Evolutionary conservation across 2,888 invertebrate species (phyloP).

Genomic region (Daptonema setosum): DNA sequence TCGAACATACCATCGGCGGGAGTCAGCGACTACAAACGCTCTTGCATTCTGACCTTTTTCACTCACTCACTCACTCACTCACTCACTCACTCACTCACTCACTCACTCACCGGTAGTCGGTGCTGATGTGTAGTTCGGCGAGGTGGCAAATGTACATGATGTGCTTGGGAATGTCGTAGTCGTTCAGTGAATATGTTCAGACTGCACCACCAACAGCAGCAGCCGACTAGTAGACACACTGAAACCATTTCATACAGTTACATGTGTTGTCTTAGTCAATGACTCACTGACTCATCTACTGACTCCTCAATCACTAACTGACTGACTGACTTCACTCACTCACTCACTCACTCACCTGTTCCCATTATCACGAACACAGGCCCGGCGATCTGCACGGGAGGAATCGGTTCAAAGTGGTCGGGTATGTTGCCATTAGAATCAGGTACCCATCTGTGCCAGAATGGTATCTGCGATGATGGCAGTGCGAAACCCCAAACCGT

Average conservation of each 20-base stretch:
- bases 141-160: conserved; percentile 12
- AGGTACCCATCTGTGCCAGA: conserved; percentile 14
- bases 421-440: not conserved
- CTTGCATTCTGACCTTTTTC: too few species aligned
- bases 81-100: too few species aligned
- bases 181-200: conserved; percentile 14
- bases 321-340: too few species aligned
- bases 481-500: conserved; percentile 19
- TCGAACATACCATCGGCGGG: not conserved
- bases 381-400: conserved; percentile 18
- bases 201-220: conserved; percentile 8
- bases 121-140: not conserved
- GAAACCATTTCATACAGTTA: too few species aligned
- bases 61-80: not conserved
- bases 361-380: conserved; percentile 20
- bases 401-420: not conserved
- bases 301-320: too few species aligned
- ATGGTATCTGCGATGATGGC: conserved; percentile 14
- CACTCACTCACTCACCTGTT: too few species aligned
- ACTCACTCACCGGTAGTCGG: not conserved
- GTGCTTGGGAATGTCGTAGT: conserved; percentile 21
- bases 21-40: not conserved
- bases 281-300: too few species aligned
- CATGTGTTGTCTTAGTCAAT: too few species aligned
- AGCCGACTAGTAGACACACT: not conserved